Evolutionary conservation across 2,888 invertebrate species (phyloP).

Genomic region (Dynastes grantii): DNA sequence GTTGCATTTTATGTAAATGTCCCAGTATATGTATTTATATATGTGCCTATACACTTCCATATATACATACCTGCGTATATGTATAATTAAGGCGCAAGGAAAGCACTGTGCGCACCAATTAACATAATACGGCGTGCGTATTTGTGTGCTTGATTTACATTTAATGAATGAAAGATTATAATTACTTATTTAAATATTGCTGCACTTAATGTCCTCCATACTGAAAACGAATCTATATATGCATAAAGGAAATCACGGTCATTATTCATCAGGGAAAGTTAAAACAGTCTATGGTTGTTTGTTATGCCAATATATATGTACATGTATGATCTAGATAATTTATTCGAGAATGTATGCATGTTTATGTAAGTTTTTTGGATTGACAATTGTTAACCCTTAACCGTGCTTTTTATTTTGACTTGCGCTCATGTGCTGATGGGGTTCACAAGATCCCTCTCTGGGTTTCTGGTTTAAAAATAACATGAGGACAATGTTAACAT

Average conservation of each 20-base stretch:
- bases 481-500: no score
- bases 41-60: background rate
- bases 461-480: no score
- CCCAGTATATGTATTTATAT: background rate
- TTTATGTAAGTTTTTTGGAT: no score
- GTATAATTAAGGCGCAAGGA: constrained; percentile 7
- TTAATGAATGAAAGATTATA: constrained; percentile 46
- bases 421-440: no score
- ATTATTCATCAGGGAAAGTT: constrained; percentile 32
- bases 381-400: no score
- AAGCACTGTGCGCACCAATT: constrained; percentile 34
- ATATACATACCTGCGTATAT: background rate
- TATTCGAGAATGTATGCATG: no score
- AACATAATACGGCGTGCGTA: constrained; percentile 46
- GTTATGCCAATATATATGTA: no score
- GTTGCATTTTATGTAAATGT: background rate
- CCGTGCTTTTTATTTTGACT: no score
- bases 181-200: constrained; percentile 46
- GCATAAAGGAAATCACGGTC: constrained; percentile 33
- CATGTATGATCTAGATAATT: no score
- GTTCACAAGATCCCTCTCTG: no score
- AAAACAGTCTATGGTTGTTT: background rate
- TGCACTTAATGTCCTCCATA: constrained; percentile 8
- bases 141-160: constrained; percentile 41
- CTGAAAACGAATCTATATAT: constrained; percentile 19